A percentile compares a stretch with the other conserved stretches of the same genome.
phyloP scores from a whole-genome alignment of 2,888 invertebrate genomes.

The Lasioglossum figueresi region DNA sequence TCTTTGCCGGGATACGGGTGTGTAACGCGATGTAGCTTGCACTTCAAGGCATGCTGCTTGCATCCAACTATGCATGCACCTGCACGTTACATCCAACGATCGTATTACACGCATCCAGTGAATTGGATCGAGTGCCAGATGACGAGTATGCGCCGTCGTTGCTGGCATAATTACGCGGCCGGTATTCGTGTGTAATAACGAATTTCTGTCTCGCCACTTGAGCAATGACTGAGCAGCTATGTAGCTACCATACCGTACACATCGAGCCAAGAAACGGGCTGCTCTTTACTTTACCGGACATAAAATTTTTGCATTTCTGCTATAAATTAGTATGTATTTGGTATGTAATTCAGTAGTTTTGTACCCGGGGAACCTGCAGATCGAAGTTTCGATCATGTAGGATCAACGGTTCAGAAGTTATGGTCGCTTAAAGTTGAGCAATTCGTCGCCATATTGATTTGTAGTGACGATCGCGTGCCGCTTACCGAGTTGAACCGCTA shows the following conservation, averaged over 20 bases:
- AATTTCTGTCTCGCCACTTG: constrained; percentile 26
- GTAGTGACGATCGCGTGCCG: no score
- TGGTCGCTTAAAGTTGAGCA: no score
- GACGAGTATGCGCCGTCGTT: constrained; percentile 36
- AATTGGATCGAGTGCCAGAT: constrained; percentile 54
- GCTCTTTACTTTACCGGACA: no score
- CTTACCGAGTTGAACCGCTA: no score
- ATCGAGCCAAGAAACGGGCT: neutral
- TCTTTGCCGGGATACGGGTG: constrained; percentile 7
- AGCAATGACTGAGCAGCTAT: neutral
- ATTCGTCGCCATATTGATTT: no score
- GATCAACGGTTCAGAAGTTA: no score
- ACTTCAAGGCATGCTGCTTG: constrained; percentile 16
- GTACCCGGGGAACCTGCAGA: no score
- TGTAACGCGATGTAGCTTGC: neutral
- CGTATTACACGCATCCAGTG: constrained; percentile 53
- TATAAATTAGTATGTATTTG: no score
- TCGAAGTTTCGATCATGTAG: no score
- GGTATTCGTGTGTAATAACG: constrained; percentile 43
- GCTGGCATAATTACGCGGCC: constrained; percentile 37
- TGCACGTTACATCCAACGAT: constrained; percentile 38
- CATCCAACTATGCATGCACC: neutral
- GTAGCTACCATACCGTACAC: no score
- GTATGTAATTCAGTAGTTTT: no score
- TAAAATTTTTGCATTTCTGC: no score